Evolutionary conservation across 1,140 invertebrate species (phyloP).

Genomic region (Macrotrachela quadricornifera): DNA sequence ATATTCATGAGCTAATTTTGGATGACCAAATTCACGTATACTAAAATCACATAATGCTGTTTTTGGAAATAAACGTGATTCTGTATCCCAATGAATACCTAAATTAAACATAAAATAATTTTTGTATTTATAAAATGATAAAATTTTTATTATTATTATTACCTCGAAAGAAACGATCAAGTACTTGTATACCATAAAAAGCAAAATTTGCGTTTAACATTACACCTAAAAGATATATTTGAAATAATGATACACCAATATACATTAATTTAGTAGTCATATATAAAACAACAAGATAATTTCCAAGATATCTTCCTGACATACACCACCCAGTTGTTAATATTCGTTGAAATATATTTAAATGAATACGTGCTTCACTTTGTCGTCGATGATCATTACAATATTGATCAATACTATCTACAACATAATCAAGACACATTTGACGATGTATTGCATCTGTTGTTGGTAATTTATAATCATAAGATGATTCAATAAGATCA

Average conservation of each 20-base stretch:
- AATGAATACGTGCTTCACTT: not conserved
- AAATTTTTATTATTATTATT: no score
- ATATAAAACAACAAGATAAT: slow-evolving; percentile 31
- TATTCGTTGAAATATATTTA: not conserved
- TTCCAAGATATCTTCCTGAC: slow-evolving; percentile 30
- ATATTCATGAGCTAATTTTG: slow-evolving; percentile 12
- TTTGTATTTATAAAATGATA: no score
- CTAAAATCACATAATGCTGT: slow-evolving; percentile 9
- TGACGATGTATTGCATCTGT: slow-evolving; percentile 5
- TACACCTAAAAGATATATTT: slow-evolving; percentile 32
- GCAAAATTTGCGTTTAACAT: slow-evolving; percentile 33
- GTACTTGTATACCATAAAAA: slow-evolving; percentile 17
- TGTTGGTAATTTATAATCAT: slow-evolving; percentile 4
- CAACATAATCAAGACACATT: slow-evolving; percentile 6
- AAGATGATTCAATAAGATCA: slow-evolving; percentile 6
- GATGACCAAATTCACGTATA: slow-evolving; percentile 6
- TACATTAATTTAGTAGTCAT: slow-evolving; percentile 33
- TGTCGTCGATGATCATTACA: slow-evolving; percentile 5
- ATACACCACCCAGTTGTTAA: slow-evolving; percentile 10
- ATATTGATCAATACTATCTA: slow-evolving; percentile 6
- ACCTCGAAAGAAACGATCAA: no score
- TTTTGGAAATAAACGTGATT: slow-evolving; percentile 3
- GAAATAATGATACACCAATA: slow-evolving; percentile 31
- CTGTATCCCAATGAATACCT: slow-evolving; percentile 8
- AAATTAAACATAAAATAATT: no score